Base-by-base conservation (phyloP, 1,140 invertebrate genomes). In the Hydropsyche tenuis region DNA sequence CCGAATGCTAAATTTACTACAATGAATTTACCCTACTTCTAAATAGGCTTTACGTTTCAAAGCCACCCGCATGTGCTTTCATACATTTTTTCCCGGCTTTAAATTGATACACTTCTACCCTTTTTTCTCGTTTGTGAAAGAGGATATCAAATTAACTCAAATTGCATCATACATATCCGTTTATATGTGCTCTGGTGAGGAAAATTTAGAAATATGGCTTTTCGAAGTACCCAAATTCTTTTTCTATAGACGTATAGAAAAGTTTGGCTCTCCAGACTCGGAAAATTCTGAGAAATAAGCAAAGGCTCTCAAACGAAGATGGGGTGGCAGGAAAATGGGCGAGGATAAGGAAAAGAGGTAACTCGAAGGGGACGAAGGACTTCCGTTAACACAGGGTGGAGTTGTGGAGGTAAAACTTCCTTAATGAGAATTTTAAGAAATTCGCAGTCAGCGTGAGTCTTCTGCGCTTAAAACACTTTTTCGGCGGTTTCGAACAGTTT, bases 391-490 rank as follows among this genome's bases (percentile, higher is more conserved):
- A 70, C n/a, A 42, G 30, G 16, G 68, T 46, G 48, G 4, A 27
- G 48, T 27, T 27, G 45, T 45, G 65, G 64, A 65, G 76, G 65
- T 73, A 60, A 68, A 77, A 77, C 76, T 77, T 77, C 70, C 72
- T 73, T 77, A 77, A 77, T 77, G 76, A 77, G 76, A 77, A 77
- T 77, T 77, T 77, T 77, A 77, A 77, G 76, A 77, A 77, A 77
- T 77, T 77, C 73, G 60, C 76, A 77, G 76, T 77, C 76, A 74
- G 76, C 73, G 71, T 70, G 62, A 66, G 71, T 66, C 62, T 56
- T 62, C 46, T 53, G 62, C 22, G 60, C 60, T 73, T 66, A 63
- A n/a, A 63, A 37, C 69, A 63, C 69, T 72, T 63, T 72, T 63
- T 72, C 69, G 68, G 68, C 25, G 42, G 27, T 72, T 18, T 16